Evolutionary conservation across 2,888 invertebrate species (phyloP).

Genomic region (Machimus atricapillus): DNA sequence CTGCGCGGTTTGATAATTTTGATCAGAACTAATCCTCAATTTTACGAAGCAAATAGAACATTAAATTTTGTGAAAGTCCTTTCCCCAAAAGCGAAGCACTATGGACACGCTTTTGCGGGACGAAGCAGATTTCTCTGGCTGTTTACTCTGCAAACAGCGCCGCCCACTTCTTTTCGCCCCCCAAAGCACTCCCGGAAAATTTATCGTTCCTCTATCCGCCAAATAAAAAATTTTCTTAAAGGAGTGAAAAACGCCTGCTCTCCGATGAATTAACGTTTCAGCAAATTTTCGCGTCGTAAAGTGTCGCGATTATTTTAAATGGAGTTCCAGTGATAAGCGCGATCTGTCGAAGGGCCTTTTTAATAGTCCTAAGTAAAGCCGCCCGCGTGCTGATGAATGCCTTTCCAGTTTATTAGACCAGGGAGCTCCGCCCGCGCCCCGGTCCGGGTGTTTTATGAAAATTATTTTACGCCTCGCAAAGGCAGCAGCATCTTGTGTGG

Average conservation of each 20-base stretch:
- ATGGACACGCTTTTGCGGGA: not conserved
- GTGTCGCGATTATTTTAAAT: not conserved
- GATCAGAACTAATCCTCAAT: not conserved
- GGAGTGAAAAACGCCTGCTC: not conserved
- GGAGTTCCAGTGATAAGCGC: not conserved
- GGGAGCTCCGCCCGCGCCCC: not conserved
- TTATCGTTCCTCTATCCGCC: not conserved
- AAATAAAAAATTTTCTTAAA: not conserved
- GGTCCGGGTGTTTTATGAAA: not conserved
- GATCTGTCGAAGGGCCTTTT: not conserved
- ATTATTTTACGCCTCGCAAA: not conserved
- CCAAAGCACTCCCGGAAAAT: not conserved
- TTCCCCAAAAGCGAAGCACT: not conserved
- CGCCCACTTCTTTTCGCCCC: not conserved
- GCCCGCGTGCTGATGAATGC: not conserved
- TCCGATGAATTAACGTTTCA: not conserved
- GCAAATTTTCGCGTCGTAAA: constrained; percentile 10
- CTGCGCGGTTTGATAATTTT: not conserved
- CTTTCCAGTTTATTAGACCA: not conserved
- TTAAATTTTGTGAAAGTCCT: not conserved
- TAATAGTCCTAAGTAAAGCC: not conserved
- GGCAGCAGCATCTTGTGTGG: not conserved
- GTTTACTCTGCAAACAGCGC: not conserved
- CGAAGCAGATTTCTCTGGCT: not conserved
- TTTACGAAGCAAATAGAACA: not conserved